A percentile compares a stretch with the other conserved stretches of the same genome.
phyloP scores from a whole-genome alignment of 2,797 vertebrate species.

The Eupleurogrammus muticus region DNA sequence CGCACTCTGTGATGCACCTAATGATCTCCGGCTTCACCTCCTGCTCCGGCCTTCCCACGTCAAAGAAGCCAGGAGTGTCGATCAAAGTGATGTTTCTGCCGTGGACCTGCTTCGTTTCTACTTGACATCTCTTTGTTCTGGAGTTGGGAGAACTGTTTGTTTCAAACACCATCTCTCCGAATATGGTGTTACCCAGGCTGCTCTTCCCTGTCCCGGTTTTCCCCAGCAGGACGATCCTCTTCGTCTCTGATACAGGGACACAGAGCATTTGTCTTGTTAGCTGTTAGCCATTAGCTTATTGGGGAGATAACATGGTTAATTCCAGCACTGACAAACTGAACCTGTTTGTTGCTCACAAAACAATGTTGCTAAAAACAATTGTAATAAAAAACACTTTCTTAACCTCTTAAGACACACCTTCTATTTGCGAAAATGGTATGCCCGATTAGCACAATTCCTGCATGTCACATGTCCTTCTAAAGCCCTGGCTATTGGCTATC shows the following conservation, averaged over 20 bases:
- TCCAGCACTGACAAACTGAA: too few relatives aligned
- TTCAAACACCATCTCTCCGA: constrained; percentile 34
- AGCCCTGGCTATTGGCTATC: too few relatives aligned
- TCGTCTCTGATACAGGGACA: not conserved
- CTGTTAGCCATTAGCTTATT: too few relatives aligned
- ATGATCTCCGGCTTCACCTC: constrained; percentile 50
- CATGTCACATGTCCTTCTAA: too few relatives aligned
- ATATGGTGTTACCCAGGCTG: constrained; percentile 48
- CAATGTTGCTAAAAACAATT: too few relatives aligned
- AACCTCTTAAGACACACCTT: too few relatives aligned
- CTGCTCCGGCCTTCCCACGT: constrained; percentile 9
- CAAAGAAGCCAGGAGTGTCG: constrained; percentile 69
- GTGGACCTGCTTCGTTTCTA: constrained; percentile 28
- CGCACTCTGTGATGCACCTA: constrained; percentile 55
- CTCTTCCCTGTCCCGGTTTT: constrained; percentile 72
- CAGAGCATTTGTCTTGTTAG: not conserved
- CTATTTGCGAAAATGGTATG: too few relatives aligned
- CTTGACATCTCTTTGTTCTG: constrained; percentile 30
- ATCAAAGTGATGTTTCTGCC: constrained; percentile 56
- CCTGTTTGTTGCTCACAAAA: too few relatives aligned
- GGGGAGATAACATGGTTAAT: too few relatives aligned
- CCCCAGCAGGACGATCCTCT: constrained; percentile 58
- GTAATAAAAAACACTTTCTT: too few relatives aligned
- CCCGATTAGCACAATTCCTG: too few relatives aligned
- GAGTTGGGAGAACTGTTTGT: constrained; percentile 19